A percentile compares a stretch with the other conserved stretches of the same genome.
Conservation (phyloP, 2,888 invertebrate species). For the Aporophyla nigra region DNA sequence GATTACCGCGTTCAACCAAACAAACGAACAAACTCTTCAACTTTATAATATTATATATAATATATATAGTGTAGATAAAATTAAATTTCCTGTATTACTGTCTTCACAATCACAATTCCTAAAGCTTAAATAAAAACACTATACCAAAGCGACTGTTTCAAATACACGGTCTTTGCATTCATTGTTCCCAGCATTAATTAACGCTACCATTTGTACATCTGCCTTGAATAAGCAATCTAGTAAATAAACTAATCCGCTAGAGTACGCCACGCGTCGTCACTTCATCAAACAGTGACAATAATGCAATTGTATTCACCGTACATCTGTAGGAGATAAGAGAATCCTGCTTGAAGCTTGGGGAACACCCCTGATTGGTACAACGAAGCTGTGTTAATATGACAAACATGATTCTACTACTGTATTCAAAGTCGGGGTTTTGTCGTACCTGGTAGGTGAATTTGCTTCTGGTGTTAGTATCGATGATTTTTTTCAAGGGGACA, state of each 20-base stretch:
- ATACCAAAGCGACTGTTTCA: slow-evolving; percentile 20
- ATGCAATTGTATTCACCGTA: slow-evolving; percentile 51
- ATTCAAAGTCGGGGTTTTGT: slow-evolving; percentile 36
- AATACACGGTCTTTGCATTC: slow-evolving; percentile 34
- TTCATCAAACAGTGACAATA: slow-evolving; percentile 58
- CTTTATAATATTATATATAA: too few species aligned
- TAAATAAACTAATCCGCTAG: slow-evolving; percentile 55
- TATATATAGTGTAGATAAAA: background rate
- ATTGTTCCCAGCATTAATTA: slow-evolving; percentile 51
- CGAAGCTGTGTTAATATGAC: slow-evolving; percentile 45
- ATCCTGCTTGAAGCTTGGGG: slow-evolving; percentile 33
- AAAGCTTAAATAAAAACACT: slow-evolving; percentile 32
- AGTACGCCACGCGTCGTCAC: slow-evolving; percentile 37
- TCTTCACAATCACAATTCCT: background rate
- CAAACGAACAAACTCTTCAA: too few species aligned
- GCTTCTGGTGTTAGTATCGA: background rate
- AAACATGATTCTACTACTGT: slow-evolving; percentile 54
- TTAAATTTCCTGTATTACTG: background rate
- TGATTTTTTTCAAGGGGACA: background rate
- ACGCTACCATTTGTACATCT: slow-evolving; percentile 41
- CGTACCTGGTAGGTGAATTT: slow-evolving; percentile 1
- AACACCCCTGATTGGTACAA: slow-evolving; percentile 59
- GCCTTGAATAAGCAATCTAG: slow-evolving; percentile 50
- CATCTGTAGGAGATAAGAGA: slow-evolving; percentile 54
- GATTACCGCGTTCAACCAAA: too few species aligned